A percentile compares a stretch with the other conserved stretches of the same genome.
Evolutionary conservation across 2,113 vertebrate genomes (phyloP).

Genomic region (Acinonyx jubatus): DNA sequence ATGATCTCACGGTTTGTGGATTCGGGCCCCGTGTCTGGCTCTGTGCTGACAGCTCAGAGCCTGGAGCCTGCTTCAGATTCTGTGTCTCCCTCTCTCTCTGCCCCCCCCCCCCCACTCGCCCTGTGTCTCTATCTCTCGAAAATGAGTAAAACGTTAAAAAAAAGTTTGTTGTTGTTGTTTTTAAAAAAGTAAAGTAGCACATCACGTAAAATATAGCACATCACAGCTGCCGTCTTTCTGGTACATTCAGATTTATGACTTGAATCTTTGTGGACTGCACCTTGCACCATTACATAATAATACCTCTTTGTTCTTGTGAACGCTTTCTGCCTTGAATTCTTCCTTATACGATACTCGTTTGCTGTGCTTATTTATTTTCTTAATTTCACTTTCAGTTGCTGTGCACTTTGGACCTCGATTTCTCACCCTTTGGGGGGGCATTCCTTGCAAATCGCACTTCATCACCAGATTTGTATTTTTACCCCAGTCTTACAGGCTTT

Average conservation of each 20-base stretch:
- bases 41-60: no score
- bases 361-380: not conserved
- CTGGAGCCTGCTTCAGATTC: no score
- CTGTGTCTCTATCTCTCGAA: no score
- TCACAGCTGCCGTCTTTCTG: not conserved
- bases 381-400: not conserved
- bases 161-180: no score
- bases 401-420: not conserved
- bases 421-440: not conserved
- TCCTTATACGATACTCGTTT: not conserved
- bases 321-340: not conserved
- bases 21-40: no score
- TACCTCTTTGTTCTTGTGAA: not conserved
- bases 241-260: not conserved
- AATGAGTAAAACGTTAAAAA: no score
- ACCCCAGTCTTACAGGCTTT: not conserved
- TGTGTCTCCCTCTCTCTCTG: no score
- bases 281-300: not conserved
- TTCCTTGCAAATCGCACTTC: not conserved
- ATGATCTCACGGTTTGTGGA: no score
- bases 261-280: not conserved
- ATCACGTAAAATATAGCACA: not conserved
- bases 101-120: rapidly evolving
- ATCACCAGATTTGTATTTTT: not conserved
- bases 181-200: not conserved